A percentile compares a stretch with the other conserved stretches of the same genome.
Conservation (phyloP, 2,113 vertebrate genomes). For the Illadopsis cleaveri region DNA sequence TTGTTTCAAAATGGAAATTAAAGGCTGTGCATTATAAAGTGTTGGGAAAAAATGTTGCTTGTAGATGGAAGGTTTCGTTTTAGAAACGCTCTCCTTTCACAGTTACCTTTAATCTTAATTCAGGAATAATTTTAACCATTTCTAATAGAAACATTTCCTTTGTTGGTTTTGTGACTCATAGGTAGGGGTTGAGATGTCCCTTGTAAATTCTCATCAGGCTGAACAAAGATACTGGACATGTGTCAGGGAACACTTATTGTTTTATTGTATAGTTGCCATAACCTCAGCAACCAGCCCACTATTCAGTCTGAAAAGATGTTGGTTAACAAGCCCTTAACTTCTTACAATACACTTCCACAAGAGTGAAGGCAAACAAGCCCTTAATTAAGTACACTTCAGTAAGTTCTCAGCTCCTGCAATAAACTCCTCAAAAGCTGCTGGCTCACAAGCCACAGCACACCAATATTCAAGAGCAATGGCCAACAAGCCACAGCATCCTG, state of each 20-base stretch:
- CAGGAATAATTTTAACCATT: not conserved
- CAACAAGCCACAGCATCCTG: not conserved
- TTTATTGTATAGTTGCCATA: not conserved
- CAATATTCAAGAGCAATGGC: fast-evolving
- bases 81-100: not conserved
- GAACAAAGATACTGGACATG: not conserved
- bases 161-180: not conserved
- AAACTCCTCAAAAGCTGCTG: not conserved
- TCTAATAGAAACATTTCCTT: not conserved
- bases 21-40: not conserved
- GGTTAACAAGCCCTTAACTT: not conserved
- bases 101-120: not conserved
- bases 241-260: not conserved
- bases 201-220: not conserved
- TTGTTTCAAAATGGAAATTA: not conserved
- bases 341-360: not conserved
- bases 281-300: not conserved
- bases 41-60: fast-evolving
- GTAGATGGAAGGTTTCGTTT: not conserved
- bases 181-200: not conserved
- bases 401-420: not conserved
- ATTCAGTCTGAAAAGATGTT: not conserved
- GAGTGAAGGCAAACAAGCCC: not conserved
- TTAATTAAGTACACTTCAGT: not conserved
- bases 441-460: not conserved